Base-by-base conservation (phyloP, 2,113 vertebrate genomes). In the Eubucco bourcierii region DNA sequence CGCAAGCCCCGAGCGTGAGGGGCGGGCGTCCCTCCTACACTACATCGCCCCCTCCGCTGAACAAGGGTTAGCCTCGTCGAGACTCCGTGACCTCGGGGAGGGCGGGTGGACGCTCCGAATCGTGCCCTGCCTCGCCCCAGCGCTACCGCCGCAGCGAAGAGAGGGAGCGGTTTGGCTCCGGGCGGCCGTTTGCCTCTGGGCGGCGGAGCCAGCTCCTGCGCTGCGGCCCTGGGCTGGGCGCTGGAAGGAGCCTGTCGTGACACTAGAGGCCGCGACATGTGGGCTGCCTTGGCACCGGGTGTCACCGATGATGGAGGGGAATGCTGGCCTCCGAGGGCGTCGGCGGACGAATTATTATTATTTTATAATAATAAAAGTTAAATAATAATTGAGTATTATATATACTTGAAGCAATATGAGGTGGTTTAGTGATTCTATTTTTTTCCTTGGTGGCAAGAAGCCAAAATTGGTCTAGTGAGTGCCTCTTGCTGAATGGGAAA, bases 271-370 rank as follows among this genome's bases (percentile, higher is more conserved):
- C 8, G 65, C 24, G 25, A 66, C 19, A 2, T 10, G 9, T 4
- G 80, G 92, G 73, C 75, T 33, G n/a, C 77, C 64, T 72, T 39
- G 70, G 75, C 94, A 75, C 82, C 89, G 91, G 90, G 92, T 96
- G 93, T 84, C 90, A 74, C 61, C 79, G 83, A 90, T 88, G 87
- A 60, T 58, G 81, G 39, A 84, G 82, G 70, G 67, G 67, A 70
- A 47, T 8, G 41, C 53, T 80, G 44, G 70, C 92, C 85, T 91
- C 68, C 70, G 6, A 52, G 12, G 78, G 82, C 78, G 19, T 2
- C 34, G 8, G 73, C 34, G 55, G 52, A 44, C 73, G 12, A 19
- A 12, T n/a, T n/a, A n/a, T n/a, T n/a, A n/a, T n/a, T n/a, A n/a
- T n/a, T n/a, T n/a, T n/a, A n/a, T 41, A 6, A 31, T 12, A 34